Base-by-base conservation (phyloP, 2,797 vertebrate species). In the Naso thynnoides region DNA sequence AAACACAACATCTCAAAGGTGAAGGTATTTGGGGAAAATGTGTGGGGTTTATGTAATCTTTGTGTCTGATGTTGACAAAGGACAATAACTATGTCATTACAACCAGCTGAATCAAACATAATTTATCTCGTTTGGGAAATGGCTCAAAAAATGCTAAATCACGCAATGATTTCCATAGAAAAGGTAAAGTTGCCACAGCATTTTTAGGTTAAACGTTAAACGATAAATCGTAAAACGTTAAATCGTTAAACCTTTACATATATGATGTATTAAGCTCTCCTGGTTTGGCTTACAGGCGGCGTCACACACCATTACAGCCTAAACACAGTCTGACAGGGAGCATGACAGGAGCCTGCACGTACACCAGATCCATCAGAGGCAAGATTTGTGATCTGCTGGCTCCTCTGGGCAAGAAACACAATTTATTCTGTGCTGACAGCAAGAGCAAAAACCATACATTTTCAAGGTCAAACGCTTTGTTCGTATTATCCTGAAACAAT, bases 381-480 rank as follows among this genome's bases (percentile, higher is more conserved):
- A 31, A 27, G n/a, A 19, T 19, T 16, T 1, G 31, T 23, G 47
- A 27, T 54, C 26, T 24, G 31, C 56, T 26, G 59, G 16, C 21
- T 59, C 21, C 54, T 57, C 24, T 26, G 16, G 26, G n/a, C 48
- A 14, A 41, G 3, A 13, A 26, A 33, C 8, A 19, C 6, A 36
- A 57, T 63, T 74, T 23, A 49, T 61, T 67, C 63, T 1, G 1
- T 18, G 14, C 50, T 23, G 58, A 67, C 41, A 61, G 14, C 9
- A 33, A 13, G n/a, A 61, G 59, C 5, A 18, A 33, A 62, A n/a
- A 70, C 14, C 53, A 2, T 6, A 54, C 23, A 72, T 53, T 61
- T 72, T 70, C 60, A 74, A 70, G 53, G 60, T 68, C 54, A 57
- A 19, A 24, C 9, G 38, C 63, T 14, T 54, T n/a, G 47, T 54